Percentiles rank a stretch among this genome's conserved stretches.
These are phyloP conservation scores for Urocitellus parryii DNA, from an alignment of 2,113 vertebrate genomes.

Conservation along the genomic window DNA sequence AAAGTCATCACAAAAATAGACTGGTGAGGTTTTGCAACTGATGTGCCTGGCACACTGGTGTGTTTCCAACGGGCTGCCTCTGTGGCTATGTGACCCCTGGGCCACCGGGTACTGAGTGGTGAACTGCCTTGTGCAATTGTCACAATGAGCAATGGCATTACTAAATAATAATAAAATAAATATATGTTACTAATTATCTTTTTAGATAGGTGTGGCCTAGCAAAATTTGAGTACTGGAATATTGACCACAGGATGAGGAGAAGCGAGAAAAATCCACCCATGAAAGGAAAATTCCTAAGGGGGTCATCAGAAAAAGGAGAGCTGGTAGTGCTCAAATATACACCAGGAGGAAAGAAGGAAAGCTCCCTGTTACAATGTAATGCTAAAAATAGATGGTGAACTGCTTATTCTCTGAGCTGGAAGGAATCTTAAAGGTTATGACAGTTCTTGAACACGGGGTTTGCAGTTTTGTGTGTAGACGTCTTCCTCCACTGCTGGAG, in stretches of 20 bases:
- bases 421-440: constrained; percentile 57
- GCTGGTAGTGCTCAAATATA: neutral
- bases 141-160: neutral
- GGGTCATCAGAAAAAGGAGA: neutral
- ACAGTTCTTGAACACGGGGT: neutral
- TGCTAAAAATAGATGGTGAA: constrained; percentile 70
- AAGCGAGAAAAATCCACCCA: neutral
- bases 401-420: constrained; percentile 59
- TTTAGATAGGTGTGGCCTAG: neutral
- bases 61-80: neutral
- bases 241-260: neutral
- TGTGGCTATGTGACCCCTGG: no score
- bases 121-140: neutral
- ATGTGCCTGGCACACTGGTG: no score
- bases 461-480: neutral
- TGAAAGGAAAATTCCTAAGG: neutral
- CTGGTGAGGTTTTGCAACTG: neutral
- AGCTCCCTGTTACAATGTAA: neutral
- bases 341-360: neutral
- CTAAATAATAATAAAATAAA: neutral
- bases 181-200: neutral
- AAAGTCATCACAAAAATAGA: neutral
- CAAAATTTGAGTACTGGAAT: neutral
- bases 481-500: neutral
- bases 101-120: neutral